Evolutionary conservation across 2,113 vertebrate genomes (phyloP).

Genomic region (Hydrolagus affinis): DNA sequence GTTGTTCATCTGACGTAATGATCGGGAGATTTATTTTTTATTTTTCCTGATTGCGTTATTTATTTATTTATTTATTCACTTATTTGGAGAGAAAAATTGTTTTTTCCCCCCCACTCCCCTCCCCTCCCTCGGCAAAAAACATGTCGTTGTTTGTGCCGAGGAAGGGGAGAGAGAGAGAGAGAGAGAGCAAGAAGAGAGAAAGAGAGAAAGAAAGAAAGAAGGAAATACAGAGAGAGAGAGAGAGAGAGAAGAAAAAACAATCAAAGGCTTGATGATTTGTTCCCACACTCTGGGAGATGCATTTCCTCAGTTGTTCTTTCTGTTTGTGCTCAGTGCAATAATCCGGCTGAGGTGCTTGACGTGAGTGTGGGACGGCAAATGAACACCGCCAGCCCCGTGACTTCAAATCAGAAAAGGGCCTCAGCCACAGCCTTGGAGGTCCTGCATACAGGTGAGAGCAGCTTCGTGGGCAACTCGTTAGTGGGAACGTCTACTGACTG

Average conservation of each 20-base stretch:
- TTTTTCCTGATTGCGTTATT: constrained; percentile 8
- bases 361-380: constrained; percentile 32
- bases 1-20: constrained; percentile 21
- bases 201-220: background rate
- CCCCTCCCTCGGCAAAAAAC: too few relatives aligned
- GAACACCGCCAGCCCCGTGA: constrained; percentile 31
- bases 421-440: constrained; percentile 32
- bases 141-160: too few relatives aligned
- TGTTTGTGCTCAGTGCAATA: constrained; percentile 32
- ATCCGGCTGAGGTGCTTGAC: constrained; percentile 31
- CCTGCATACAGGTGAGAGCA: constrained; percentile 32
- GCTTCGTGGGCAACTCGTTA: constrained; percentile 19
- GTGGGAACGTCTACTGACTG: constrained; percentile 14
- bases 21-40: constrained; percentile 13
- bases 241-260: constrained; percentile 4
- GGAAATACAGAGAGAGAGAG: background rate
- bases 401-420: constrained; percentile 30
- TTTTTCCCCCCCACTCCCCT: too few relatives aligned
- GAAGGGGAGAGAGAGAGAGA: too few relatives aligned
- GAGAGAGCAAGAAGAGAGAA: background rate
- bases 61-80: too few relatives aligned
- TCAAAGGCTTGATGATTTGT: constrained; percentile 31
- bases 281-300: constrained; percentile 30
- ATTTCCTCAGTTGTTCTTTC: constrained; percentile 32
- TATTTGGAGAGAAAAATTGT: too few relatives aligned